A percentile compares a stretch with the other conserved stretches of the same genome.
Conservation (phyloP, 2,113 vertebrate species). For the Turdus rufiventris region DNA sequence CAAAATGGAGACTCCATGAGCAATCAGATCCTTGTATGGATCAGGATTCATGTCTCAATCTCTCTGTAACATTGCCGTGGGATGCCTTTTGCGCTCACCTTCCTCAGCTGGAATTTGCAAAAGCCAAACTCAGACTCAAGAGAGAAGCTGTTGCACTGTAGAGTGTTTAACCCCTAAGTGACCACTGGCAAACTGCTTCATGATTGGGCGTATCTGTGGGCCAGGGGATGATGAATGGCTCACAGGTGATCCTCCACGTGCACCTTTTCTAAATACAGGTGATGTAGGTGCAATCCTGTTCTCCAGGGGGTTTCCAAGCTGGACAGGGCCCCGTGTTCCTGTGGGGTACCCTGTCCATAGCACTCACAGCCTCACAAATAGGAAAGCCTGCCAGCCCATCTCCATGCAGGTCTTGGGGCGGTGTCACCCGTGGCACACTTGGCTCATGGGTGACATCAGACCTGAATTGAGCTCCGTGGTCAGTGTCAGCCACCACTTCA, state of each 20-base stretch:
- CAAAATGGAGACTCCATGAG: not conserved
- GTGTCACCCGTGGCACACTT: not conserved
- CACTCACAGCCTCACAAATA: not conserved
- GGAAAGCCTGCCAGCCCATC: not conserved
- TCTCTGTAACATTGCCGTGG: rapidly evolving
- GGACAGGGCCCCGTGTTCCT: not conserved
- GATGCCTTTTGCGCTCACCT: not conserved
- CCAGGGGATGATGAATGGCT: not conserved
- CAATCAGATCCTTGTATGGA: not conserved
- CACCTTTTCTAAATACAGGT: not conserved
- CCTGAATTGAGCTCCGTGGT: not conserved
- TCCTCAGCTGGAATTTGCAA: not conserved
- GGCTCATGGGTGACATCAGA: not conserved
- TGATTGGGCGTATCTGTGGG: not conserved
- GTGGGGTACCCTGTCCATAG: not conserved
- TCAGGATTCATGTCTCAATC: not conserved
- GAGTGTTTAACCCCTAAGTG: not conserved
- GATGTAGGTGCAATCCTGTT: not conserved
- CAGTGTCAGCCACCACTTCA: not conserved
- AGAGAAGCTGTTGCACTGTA: not conserved
- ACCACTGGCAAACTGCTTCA: not conserved
- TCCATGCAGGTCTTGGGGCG: not conserved
- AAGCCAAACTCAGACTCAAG: not conserved
- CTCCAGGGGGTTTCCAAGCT: not conserved
- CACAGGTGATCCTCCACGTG: not conserved